Base-by-base conservation (phyloP, 2,888 invertebrate genomes). In the Drosophila anceps region DNA sequence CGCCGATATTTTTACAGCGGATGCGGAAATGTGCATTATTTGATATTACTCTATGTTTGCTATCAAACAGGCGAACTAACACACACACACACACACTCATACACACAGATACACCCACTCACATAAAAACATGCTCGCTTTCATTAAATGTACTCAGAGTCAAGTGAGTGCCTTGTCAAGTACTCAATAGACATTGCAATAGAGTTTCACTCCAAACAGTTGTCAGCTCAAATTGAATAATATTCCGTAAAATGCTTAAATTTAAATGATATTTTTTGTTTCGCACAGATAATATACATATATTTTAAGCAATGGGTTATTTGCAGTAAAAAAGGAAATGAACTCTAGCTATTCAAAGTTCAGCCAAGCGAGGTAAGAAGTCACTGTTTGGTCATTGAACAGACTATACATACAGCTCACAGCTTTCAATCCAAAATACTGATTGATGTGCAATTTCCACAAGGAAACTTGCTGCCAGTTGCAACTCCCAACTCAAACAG, bases 1-100 rank as follows among this genome's bases (percentile, higher is more conserved):
- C 69, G 64, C 53, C 73, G 63, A 78, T 81, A 86, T 79, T 74
- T 76, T 70, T 50, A 69, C 60, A 83, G 46, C 71, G 74, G 71
- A 79, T 87, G 65, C 82, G 88, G 82, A 87, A 90, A 87, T 90
- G 88, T 88, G 90, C 88, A 90, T 84, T 84, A 89, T 86, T 86
- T 84, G 75, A 81, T 87, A 79, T 69, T 71, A 55, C 60, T 70
- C 61, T 59, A 35, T 63, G 58, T 77, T 77, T 70, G 67, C 54
- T 18, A 31, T 48, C 31, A 44, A 54, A 48, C 46, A 70, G 46
- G 35, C 20, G 39, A 24, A 35, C 61, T 27, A 43, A 43, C 29
- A 35, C 13, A 5, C 35, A 8, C 12, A 1, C 20, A 27, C 50
- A 50, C 24, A 41, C 9, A 18, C 13, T 9, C 35, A 24, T 10